Conservation (phyloP, 2,797 vertebrate genomes). For the Phalloptychus januarius region DNA sequence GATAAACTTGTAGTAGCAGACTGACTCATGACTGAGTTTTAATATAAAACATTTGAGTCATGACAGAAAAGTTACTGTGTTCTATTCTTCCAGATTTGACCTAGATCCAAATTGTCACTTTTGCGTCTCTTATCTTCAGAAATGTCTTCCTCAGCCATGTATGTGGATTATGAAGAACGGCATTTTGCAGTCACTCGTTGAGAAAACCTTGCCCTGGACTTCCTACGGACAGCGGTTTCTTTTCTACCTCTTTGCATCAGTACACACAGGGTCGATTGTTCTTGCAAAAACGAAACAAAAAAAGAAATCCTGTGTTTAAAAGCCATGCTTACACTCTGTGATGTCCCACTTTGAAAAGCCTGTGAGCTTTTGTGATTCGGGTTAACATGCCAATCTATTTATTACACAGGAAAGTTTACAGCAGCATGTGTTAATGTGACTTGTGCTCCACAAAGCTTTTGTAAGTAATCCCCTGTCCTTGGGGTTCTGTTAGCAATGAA, state of each 20-base stretch:
- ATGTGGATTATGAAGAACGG: background rate
- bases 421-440: background rate
- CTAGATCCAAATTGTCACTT: background rate
- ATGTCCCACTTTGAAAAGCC: background rate
- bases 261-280: background rate
- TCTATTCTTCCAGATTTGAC: background rate
- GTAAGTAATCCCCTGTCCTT: background rate
- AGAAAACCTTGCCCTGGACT: background rate
- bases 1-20: background rate
- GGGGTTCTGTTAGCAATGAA: background rate
- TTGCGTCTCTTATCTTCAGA: background rate
- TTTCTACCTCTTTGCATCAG: too few species aligned
- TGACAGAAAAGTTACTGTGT: background rate
- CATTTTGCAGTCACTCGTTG: background rate
- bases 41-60: background rate
- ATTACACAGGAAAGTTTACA: background rate
- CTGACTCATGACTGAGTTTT: too few species aligned
- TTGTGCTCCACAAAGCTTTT: background rate
- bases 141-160: background rate
- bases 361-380: background rate
- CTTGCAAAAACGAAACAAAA: background rate
- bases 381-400: background rate
- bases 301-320: background rate
- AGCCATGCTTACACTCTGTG: background rate
- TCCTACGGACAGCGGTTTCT: background rate